These are phyloP conservation scores for Bujurquina vittata DNA, from an alignment of 2,113 vertebrate genomes.

Conservation along the genomic window DNA sequence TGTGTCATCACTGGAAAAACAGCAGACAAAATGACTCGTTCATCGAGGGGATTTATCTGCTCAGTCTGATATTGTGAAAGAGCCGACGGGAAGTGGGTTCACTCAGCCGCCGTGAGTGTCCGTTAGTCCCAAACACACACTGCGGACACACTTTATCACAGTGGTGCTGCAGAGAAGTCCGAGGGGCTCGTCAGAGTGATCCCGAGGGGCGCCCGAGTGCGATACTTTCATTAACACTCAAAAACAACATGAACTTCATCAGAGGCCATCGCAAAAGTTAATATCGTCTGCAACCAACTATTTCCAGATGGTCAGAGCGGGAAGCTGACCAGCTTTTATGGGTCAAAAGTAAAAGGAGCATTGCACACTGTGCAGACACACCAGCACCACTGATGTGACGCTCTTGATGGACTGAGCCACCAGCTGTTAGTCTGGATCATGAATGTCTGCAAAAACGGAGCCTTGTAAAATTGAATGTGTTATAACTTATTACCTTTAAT, in stretches of 20 bases:
- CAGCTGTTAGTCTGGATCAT: too few relatives aligned
- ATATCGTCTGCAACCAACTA: background rate
- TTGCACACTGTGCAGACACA: too few relatives aligned
- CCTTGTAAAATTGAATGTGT: background rate
- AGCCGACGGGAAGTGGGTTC: accelerated
- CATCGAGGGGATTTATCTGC: too few relatives aligned
- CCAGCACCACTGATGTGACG: too few relatives aligned
- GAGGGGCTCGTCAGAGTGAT: background rate
- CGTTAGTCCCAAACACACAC: accelerated
- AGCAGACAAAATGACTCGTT: background rate
- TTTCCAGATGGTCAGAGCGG: background rate
- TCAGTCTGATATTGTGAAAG: background rate
- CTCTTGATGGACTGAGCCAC: too few relatives aligned
- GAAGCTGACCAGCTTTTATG: background rate
- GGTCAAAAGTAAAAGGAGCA: too few relatives aligned
- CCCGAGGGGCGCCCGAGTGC: background rate
- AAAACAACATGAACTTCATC: too few relatives aligned
- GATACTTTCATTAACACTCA: background rate
- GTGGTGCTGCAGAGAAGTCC: accelerated
- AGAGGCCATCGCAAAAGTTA: background rate
- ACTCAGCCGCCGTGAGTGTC: background rate
- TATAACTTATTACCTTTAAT: background rate
- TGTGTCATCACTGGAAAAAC: too few relatives aligned
- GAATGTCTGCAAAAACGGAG: background rate
- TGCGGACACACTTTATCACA: background rate